Evolutionary conservation across 1,140 invertebrate genomes (phyloP), one percentile per base, ranked within the genome.

Genomic region (Pogonomyrmex californicus): DNA sequence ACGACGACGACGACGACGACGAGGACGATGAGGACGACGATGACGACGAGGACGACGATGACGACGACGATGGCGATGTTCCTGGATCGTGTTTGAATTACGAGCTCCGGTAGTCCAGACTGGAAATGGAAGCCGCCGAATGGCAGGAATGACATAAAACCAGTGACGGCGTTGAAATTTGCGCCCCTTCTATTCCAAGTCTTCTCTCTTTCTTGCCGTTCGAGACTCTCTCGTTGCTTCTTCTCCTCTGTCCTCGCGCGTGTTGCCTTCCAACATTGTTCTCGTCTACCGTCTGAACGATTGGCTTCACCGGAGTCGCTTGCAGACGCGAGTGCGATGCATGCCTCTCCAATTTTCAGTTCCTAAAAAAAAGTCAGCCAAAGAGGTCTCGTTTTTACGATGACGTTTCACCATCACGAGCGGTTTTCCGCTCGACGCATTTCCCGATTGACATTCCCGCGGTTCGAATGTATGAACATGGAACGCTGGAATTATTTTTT

Each of bases 91-190:
- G 90, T 90, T 91, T 91, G 91, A 91, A 88, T 91, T 91, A 91
- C 91, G 91, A 91, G 86, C 88, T 79, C 56, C 54, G 73, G 66
- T 87, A 91, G 91, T 73, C 91, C 91, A 79, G 70, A 86, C 91
- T 90, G 89, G 88, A 91, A 93, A 92, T 93, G 88, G 92, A 90
- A 91, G 86, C 92, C 89, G 73, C 92, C 92, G 89, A 93, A 92
- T 91, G 91, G 91, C 86, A 88, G 88, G 83, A 92, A 91, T 91
- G 91, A 92, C 91, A 86, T 91, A 92, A 92, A 92, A 90, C 83
- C 89, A 82, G 87, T 91, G 91, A 92, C 87, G 89, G 41, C 85
- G 88, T 78, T 88, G 89, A 91, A 91, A 91, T 92, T 91, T 92
- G 85, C 78, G 82, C 83, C 70, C 47, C 82, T 86, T 47, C 30